These are phyloP conservation scores for Coreius guichenoti DNA, from an alignment of 2,797 vertebrate species.

Conservation along the genomic window DNA sequence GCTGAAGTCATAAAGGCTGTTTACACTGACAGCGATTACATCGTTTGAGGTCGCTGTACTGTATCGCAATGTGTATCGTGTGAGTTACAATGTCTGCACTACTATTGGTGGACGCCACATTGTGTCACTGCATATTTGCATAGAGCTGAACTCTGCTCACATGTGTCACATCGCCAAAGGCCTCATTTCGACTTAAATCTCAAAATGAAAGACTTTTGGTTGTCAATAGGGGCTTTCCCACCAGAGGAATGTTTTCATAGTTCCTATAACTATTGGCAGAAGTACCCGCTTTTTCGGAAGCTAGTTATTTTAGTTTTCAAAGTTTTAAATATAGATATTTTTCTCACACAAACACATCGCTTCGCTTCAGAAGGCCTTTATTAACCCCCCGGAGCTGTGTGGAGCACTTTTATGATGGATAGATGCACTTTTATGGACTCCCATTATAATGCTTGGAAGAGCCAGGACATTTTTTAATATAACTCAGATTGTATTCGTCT, in stretches of 20 bases:
- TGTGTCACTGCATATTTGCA: not conserved
- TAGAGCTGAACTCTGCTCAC: not conserved
- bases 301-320: no score
- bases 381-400: no score
- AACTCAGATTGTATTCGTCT: no score
- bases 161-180: not conserved
- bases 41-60: not conserved
- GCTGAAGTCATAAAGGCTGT: not conserved
- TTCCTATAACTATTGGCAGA: not conserved
- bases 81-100: not conserved
- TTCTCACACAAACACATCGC: no score
- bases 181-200: not conserved
- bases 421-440: no score
- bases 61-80: not conserved
- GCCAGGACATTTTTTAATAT: no score
- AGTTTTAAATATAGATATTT: no score
- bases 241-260: not conserved
- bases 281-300: not conserved
- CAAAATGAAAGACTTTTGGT: not conserved
- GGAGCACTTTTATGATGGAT: no score
- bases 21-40: not conserved
- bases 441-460: no score
- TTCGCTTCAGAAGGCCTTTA: no score
- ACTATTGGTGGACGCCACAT: not conserved
- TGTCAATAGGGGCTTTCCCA: not conserved